Evolutionary conservation across 92 coral and sea anemone species (phyloP), one percentile per base, ranked within the genome.

Genomic region (Porites evermanni): DNA sequence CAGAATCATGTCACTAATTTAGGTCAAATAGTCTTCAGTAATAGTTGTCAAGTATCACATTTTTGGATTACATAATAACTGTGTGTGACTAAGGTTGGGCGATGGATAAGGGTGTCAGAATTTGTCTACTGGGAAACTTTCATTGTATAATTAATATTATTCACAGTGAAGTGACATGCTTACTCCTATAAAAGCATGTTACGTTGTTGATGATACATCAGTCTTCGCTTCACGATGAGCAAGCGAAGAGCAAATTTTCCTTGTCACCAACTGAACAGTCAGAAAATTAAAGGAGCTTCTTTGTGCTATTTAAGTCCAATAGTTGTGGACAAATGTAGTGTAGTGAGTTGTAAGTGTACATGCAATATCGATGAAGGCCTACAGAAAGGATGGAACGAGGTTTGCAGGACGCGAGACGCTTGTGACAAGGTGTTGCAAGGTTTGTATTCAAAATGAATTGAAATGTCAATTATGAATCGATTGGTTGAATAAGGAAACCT

Each of bases 261-360:
- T 8, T 84, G 88, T 75, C 32, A 69, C 51, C 88, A 84, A 75
- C 88, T 84, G n/a, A 84, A 84, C 67, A 84, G 75, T 58, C 67
- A 75, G 24, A 44, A 54, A 44, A 65, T 84, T 16, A 84, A 75
- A 44, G 88, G 82, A 64, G 79, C 70, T 3, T 44, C 82, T 12
- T 52, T 74, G 79, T 84, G 88, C 21, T 84, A 84, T 58, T 78
- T 84, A 14, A 72, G 80, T 66, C 88, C 82, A 12, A 67, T 84
- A 60, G 54, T 74, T 14, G 61, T 17, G 14, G 38, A 73, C 59
- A 74, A 84, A 56, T 84, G 88, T 23, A 84, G 88, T 68, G 52
- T 84, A 54, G 53, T 84, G 24, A 84, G 81, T 29, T 74, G 72
- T 54, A 29, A 71, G 47, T 84, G 74, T 24, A 70, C 67, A 60